phyloP scores from a whole-genome alignment of 2,113 vertebrate genomes.

The Tachuris rubrigastra region DNA sequence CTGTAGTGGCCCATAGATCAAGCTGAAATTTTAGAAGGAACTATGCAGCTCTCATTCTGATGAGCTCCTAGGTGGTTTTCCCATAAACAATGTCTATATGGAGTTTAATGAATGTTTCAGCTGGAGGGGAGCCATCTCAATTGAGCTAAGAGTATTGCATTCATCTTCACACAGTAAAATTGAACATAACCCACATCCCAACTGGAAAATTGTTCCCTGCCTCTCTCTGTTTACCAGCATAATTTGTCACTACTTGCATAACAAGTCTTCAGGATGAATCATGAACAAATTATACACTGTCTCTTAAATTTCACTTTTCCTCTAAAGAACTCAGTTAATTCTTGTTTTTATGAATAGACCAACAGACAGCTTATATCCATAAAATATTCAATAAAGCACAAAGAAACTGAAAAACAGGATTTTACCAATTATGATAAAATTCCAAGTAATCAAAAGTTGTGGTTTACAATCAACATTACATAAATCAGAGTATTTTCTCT shows the following conservation, averaged over 20 bases:
- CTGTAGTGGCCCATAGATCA: not conserved
- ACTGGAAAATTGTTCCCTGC: not conserved
- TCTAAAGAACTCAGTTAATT: not conserved
- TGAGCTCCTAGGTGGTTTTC: not conserved
- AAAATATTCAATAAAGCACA: not conserved
- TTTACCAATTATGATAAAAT: not conserved
- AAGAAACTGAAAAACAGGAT: not conserved
- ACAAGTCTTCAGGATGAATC: not conserved
- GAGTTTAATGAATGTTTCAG: not conserved
- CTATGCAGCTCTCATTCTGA: not conserved
- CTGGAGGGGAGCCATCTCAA: not conserved
- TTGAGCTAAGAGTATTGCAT: not conserved
- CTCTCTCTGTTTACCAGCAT: not conserved
- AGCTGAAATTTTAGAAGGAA: not conserved
- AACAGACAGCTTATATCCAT: not conserved
- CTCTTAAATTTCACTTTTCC: not conserved
- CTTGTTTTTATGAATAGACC: not conserved
- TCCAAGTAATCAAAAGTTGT: not conserved
- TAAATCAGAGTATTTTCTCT: not conserved
- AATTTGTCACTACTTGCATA: not conserved
- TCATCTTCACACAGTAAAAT: not conserved
- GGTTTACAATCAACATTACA: not conserved
- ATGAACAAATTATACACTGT: not conserved
- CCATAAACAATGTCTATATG: not conserved
- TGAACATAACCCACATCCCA: not conserved